Base-by-base conservation (phyloP, 2,113 vertebrate species). In the Coracopsis vasa region DNA sequence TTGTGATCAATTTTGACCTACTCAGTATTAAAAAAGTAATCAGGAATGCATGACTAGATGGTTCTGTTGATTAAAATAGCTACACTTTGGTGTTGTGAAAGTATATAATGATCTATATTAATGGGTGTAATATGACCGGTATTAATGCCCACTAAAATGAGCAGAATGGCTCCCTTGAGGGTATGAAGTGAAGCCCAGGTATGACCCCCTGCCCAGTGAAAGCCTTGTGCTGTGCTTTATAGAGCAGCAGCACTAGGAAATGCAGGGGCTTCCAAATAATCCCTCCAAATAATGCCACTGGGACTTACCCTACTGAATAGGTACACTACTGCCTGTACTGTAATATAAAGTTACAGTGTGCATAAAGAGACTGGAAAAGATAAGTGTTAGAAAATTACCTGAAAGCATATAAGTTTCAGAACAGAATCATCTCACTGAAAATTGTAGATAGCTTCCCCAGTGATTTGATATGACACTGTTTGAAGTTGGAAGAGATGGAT, bases 291-390 rank as follows among this genome's bases (percentile, higher is more conserved):
- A 54, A 54, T 54, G 29, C 29, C 17, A 11, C 53, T 31, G 21
- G 3, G 5, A 35, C 16, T 10, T n/a, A 5, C 1, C 4, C 77
- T 29, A 1, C 54, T 14, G 1, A 10, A 15, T 25, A 25, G 51
- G 2, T 60, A 16, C 5, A 0, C 31, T 24, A 3, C 14, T 33
- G 25, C 50, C n/a, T 13, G 39, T 20, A 6, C 10, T 17, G 14
- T 39, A 29, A 33, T 9, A 14, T 31, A 9, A 44, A 25, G 25
- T 72, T 47, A 44, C 23, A 4, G 28, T 11, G 60, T 61, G n/a
- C 25, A 48, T 42, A 11, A 35, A 60, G 35, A 56, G 39, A 35
- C 14, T 13, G n/a, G 51, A 71, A 20, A 8, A 42, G n/a, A 5
- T 47, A 16, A 0, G 50, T 10, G 29, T 47, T 72, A 31, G n/a